Conservation (phyloP, 2,888 invertebrate genomes). For the Ochlodes sylvanus region DNA sequence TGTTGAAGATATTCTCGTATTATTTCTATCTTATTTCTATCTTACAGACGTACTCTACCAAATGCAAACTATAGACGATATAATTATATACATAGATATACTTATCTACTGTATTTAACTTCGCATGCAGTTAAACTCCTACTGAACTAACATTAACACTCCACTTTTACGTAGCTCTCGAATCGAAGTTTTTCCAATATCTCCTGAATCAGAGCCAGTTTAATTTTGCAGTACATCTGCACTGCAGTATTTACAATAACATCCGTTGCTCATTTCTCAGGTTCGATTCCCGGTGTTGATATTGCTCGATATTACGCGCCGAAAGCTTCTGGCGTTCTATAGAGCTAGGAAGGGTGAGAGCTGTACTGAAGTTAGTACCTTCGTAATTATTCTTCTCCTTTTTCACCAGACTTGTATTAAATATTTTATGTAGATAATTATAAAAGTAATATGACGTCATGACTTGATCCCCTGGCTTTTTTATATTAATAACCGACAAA, state of each 20-base stretch:
- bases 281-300: conserved; percentile 81
- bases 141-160: not conserved
- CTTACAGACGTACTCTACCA: too few relatives aligned
- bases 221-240: conserved; percentile 32
- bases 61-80: too few relatives aligned
- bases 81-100: too few relatives aligned
- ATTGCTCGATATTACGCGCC: conserved; percentile 83
- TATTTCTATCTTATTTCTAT: too few relatives aligned
- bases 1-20: too few relatives aligned
- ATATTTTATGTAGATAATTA: too few relatives aligned
- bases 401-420: too few relatives aligned
- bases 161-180: not conserved
- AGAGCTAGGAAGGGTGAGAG: conserved; percentile 48
- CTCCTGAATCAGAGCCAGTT: conserved; percentile 17
- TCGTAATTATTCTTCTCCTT: too few relatives aligned
- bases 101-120: too few relatives aligned
- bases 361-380: not conserved
- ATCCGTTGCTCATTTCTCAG: conserved; percentile 78
- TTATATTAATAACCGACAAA: too few relatives aligned
- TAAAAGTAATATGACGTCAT: too few relatives aligned
- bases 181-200: conserved; percentile 17
- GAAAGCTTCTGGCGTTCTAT: conserved; percentile 68
- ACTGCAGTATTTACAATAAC: conserved; percentile 36
- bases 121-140: not conserved
- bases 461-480: too few relatives aligned